Evolutionary conservation across 2,797 vertebrate genomes (phyloP).

Genomic region (Parambassis ranga): DNA sequence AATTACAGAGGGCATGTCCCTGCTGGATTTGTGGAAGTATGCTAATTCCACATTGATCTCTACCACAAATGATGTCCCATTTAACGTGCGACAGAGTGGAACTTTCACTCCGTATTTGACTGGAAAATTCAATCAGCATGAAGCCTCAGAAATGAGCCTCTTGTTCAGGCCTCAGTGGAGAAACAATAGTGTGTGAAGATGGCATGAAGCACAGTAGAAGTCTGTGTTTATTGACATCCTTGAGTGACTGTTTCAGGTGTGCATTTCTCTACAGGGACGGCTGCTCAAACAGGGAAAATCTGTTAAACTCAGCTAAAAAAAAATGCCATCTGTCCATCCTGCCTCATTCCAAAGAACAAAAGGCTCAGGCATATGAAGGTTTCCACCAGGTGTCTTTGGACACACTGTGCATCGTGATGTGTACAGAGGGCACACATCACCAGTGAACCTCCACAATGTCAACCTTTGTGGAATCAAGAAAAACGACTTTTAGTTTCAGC

Average conservation of each 20-base stretch:
- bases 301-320: slow-evolving; percentile 38
- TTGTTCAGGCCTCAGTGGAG: slow-evolving; percentile 28
- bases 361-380: slow-evolving; percentile 24
- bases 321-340: slow-evolving; percentile 37
- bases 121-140: slow-evolving; percentile 60
- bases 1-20: slow-evolving; percentile 54
- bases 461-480: slow-evolving; percentile 36
- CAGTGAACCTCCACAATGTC: slow-evolving; percentile 52
- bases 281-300: slow-evolving; percentile 14
- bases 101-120: slow-evolving; percentile 50
- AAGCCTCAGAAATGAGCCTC: slow-evolving; percentile 30
- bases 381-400: slow-evolving; percentile 59
- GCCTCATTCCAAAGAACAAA: slow-evolving; percentile 34
- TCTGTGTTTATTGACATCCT: slow-evolving; percentile 54
- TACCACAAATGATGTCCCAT: slow-evolving; percentile 66
- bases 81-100: slow-evolving; percentile 59
- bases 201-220: slow-evolving; percentile 21
- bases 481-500: slow-evolving; percentile 28
- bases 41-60: slow-evolving; percentile 58
- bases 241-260: slow-evolving; percentile 65
- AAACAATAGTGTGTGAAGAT: slow-evolving; percentile 50
- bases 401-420: slow-evolving; percentile 15
- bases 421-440: slow-evolving; percentile 18
- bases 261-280: slow-evolving; percentile 48
- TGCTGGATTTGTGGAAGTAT: slow-evolving; percentile 52